Base-by-base conservation (phyloP, 2,797 vertebrate species). In the Crypturellus tataupa region DNA sequence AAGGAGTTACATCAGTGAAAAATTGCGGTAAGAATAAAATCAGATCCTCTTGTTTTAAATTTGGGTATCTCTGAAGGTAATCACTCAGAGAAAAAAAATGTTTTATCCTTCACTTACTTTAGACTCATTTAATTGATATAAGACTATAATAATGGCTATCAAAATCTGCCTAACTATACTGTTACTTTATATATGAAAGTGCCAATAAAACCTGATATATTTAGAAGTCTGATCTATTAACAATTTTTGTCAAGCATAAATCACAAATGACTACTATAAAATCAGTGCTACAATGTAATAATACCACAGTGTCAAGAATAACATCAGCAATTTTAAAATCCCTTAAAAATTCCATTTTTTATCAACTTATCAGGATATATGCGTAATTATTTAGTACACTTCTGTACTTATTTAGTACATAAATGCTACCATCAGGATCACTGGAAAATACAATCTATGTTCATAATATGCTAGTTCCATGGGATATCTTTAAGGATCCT, bases 401-500 rank as follows among this genome's bases (percentile, higher is more conserved):
- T 44, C 16, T 44, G 8, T 35, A 14, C 70, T 76, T 71, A 82
- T 62, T 93, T 85, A 62, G 35, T 37, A 65, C 12, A 69, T 24
- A 27, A 76, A 80, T 10, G 33, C 6, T 68, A 58, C 49, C 4
- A 76, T 39, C 8, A 29, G 75, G 80, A 83, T 63, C 33, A 37
- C 25, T 42, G 67, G 31, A 46, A 63, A 91, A 67, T 29, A 85
- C 24, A 21, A 4, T 31, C 27, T 67, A 5, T 86, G 72, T 76
- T 63, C 90, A 67, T 51, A 44, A 80, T 8, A 53, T 39, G 58
- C 60, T 1, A 42, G 21, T 93, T 75, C 58, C 68, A 56, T 6
- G 92, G 92, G 67, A 89, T 55, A 93, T 25, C 71, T 95, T 86
- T 94, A 92, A 83, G 35, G 63, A 95, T 88, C 80, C 85, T 87